Evolutionary conservation across 2,113 vertebrate genomes (phyloP).

Genomic region (Aegotheles bennettii): DNA sequence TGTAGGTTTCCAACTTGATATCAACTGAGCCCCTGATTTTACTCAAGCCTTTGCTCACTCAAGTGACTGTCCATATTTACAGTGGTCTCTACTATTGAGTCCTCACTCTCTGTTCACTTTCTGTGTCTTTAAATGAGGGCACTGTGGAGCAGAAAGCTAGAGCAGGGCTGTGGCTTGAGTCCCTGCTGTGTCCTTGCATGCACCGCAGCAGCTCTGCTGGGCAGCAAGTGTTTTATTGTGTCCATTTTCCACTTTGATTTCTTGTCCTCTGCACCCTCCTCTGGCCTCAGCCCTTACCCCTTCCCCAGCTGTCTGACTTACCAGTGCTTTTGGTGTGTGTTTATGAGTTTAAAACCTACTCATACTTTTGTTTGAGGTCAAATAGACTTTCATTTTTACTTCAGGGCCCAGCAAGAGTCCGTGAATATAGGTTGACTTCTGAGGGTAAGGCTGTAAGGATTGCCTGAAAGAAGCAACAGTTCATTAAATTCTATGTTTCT

Average conservation of each 20-base stretch:
- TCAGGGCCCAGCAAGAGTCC: background rate
- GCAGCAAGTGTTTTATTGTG: background rate
- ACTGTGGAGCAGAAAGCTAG: fast-evolving
- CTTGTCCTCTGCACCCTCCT: background rate
- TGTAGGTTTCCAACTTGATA: background rate
- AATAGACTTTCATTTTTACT: background rate
- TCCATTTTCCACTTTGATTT: background rate
- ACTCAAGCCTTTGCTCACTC: background rate
- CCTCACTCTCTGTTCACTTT: background rate
- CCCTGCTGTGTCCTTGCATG: background rate
- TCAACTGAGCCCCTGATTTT: background rate
- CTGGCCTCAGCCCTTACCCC: background rate
- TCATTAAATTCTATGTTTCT: constrained; percentile 15
- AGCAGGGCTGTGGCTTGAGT: background rate
- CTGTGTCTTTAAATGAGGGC: background rate
- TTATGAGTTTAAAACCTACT: background rate
- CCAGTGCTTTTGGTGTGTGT: background rate
- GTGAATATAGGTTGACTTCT: background rate
- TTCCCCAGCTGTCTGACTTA: background rate
- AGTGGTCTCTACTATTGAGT: background rate
- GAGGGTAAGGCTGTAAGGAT: background rate
- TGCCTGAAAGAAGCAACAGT: background rate
- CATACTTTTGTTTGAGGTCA: background rate
- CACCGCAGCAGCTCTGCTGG: background rate
- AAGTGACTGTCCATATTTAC: background rate